Evolutionary conservation across 1,140 invertebrate species (phyloP).

Genomic region (Argopecten irradians): DNA sequence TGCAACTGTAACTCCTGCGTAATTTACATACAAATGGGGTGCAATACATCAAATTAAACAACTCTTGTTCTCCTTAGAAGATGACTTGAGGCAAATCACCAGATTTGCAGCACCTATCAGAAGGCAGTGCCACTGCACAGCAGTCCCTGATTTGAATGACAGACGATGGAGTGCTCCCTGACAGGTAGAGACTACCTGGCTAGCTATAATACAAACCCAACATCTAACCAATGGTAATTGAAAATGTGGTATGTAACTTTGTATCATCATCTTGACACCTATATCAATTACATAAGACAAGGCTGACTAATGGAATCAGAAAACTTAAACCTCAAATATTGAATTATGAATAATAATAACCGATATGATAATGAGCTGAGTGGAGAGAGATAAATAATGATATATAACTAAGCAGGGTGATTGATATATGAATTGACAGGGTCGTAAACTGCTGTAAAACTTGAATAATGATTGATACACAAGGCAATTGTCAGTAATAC

Average conservation of each 20-base stretch:
- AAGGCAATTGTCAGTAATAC: background rate
- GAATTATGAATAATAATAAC: background rate
- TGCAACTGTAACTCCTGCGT: too few relatives aligned
- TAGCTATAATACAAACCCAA: background rate
- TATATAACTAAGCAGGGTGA: background rate
- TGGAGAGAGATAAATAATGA: background rate
- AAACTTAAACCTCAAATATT: background rate
- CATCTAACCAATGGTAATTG: background rate
- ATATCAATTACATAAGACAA: background rate
- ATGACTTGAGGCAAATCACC: too few relatives aligned
- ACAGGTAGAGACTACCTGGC: background rate
- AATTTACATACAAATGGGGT: too few relatives aligned
- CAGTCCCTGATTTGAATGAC: background rate
- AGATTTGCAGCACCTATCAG: background rate
- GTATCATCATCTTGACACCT: background rate
- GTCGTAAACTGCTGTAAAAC: background rate
- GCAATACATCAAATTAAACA: too few relatives aligned
- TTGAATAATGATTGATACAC: background rate
- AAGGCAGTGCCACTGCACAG: background rate
- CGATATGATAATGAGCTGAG: background rate
- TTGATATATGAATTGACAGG: slow-evolving; percentile 10
- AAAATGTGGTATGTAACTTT: background rate
- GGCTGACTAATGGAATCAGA: background rate
- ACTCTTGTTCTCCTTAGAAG: too few relatives aligned
- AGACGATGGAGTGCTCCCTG: background rate